Evolutionary conservation across 1,140 invertebrate genomes (phyloP), one percentile per base, ranked within the genome.

Genomic region (Capitella teleta): DNA sequence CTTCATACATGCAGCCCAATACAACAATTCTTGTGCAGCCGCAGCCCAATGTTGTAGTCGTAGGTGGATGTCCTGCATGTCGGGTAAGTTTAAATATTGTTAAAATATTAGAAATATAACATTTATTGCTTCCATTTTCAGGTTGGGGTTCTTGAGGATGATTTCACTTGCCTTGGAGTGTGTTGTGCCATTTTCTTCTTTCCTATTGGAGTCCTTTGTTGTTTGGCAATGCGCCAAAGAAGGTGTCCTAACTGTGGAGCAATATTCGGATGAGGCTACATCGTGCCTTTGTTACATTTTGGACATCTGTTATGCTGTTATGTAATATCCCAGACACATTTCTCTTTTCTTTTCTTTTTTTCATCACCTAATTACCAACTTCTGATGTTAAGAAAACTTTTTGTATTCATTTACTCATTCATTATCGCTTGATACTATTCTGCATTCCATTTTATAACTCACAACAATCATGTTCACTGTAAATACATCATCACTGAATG

Each of bases 181-280:
- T 71, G 83, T 12, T 88, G 86, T 71, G 86, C 86, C 16, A 86
- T 91, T 52, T 73, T 86, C 26, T 88, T 86, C 68, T 90, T 90
- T 59, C 87, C 87, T 0, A 37, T 88, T 23, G 86, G 87, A 42
- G 81, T 90, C 53, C 65, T 89, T 1, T 87, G 84, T 66, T 90
- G 86, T 67, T 70, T 89, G 19, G 75, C 82, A 5, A 74, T 86
- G 61, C 82, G 83, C 62, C 83, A 86, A 57, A 76, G 80, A 62
- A 77, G 84, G 55, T 91, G 87, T 64, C 81, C 83, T 3, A 85
- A 87, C 67, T 90, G 86, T 71, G 84, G 84, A 19, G 85, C 86
- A 16, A 79, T 83, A 58, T 88, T 87, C 63, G 70, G 69, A 44
- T 74, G 62, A 61, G n/a, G n/a, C n/a, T n/a, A n/a, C n/a, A n/a